Base-by-base conservation (phyloP, 2,888 invertebrate genomes). In the Macaria liturata region DNA sequence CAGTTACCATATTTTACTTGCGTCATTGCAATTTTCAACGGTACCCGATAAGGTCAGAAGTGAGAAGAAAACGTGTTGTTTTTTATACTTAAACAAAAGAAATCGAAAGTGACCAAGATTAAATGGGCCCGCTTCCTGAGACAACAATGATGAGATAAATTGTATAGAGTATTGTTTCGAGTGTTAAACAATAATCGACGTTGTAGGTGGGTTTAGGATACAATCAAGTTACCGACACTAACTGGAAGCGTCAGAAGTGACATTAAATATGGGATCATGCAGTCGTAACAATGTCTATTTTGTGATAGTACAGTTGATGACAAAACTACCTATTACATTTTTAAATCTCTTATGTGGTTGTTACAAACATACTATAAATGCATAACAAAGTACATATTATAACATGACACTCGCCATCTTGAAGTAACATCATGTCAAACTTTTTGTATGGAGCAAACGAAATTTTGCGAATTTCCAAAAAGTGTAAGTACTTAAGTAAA, bases 171-270 rank as follows among this genome's bases (percentile, higher is more conserved):
- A 59, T 59, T 54, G 59, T 59, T 59, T 42, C 1, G 46, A 54
- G 20, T 50, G 55, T 52, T 45, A 45, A 54, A 37, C 34, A 37
- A 37, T 37, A 37, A 37, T 46, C 32, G 39, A 20, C 37, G 20
- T 20, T 37, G 45, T 40, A 39, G 46, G n/a, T 39, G 34, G 4
- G 34, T 6, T 37, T 6, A n/a, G 8, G 4, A 32, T 34, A 20
- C 40, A 46, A 34, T 47, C 61, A 44, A 40, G 60, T 54, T 61
- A 52, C 61, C 54, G 59, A 32, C 62, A 58, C 70, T 78, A 76
- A 76, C 74, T 72, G 71, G 78, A 78, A 74, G 76, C 72, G 70
- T 76, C 75, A 74, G 71, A 71, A 75, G 70, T 75, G 75, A 73
- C 73, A 70, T 74, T 72, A 70, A 75, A 77, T 80, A 74, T 63